Evolutionary conservation across 2,797 vertebrate species (phyloP).

Genomic region (Cossypha caffra): DNA sequence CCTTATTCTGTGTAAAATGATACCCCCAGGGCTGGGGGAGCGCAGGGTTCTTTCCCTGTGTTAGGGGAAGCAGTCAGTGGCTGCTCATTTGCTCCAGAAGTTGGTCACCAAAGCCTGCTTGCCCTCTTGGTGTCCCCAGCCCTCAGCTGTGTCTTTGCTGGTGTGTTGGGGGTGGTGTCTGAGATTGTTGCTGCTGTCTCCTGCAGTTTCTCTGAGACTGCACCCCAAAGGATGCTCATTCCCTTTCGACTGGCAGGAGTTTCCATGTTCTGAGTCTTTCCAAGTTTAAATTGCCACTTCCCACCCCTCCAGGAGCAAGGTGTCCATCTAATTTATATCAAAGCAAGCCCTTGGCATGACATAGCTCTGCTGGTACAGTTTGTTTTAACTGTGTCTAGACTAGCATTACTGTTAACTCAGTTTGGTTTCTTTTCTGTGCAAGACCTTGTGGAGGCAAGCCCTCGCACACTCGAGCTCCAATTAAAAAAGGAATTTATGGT

Average conservation of each 20-base stretch:
- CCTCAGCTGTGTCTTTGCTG: neutral
- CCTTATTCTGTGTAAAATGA: conserved; percentile 2
- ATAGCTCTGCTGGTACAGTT: neutral
- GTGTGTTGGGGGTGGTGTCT: neutral
- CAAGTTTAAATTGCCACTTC: neutral
- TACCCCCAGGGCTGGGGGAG: neutral
- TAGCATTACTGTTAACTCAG: neutral
- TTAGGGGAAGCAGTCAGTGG: neutral
- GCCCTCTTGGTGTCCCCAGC: neutral
- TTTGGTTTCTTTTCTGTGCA: neutral
- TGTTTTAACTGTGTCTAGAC: conserved; percentile 32
- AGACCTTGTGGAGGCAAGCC: neutral
- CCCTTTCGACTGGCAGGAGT: neutral
- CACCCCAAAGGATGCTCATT: neutral
- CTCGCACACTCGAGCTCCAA: neutral
- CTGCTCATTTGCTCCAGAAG: neutral
- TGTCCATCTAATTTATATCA: neutral
- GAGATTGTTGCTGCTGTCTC: neutral
- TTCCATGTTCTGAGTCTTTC: neutral
- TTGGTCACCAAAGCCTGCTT: neutral
- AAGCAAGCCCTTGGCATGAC: neutral
- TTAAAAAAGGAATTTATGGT: neutral
- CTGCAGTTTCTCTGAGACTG: neutral
- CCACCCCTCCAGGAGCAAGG: neutral
- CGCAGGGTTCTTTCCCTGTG: neutral